Evolutionary conservation across 92 coral and sea anemone species (phyloP).

Genomic region (Hydrozoanthus gracilis): DNA sequence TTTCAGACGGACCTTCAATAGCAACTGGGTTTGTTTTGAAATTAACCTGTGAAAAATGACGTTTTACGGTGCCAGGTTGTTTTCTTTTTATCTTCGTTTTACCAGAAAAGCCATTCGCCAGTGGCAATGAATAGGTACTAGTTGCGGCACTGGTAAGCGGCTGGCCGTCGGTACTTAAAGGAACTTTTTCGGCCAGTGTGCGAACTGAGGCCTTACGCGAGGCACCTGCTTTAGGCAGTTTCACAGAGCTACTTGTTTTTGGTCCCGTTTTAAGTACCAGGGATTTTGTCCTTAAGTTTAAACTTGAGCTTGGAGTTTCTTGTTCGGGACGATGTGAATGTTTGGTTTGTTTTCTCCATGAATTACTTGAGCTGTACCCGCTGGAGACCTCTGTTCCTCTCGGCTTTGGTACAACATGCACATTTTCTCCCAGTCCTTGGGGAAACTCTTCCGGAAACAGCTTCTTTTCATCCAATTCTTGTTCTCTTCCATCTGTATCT

Average conservation of each 20-base stretch:
- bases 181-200: neutral
- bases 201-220: neutral
- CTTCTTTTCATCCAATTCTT: neutral
- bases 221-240: neutral
- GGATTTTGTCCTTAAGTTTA: neutral
- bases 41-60: neutral
- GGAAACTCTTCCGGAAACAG: too few relatives aligned
- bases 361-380: too few relatives aligned
- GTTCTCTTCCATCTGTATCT: neutral
- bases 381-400: too few relatives aligned
- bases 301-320: too few relatives aligned
- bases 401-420: too few relatives aligned
- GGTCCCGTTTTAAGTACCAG: neutral
- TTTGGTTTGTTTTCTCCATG: too few relatives aligned
- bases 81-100: neutral
- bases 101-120: neutral
- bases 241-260: neutral
- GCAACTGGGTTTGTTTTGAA: neutral
- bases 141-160: neutral
- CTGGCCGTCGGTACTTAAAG: neutral
- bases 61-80: neutral
- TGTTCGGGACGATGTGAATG: too few relatives aligned
- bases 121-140: too few relatives aligned
- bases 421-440: too few relatives aligned
- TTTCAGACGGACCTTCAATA: neutral